These are phyloP conservation scores for Lerema accius DNA, from an alignment of 1,140 invertebrate species.

Conservation along the genomic window DNA sequence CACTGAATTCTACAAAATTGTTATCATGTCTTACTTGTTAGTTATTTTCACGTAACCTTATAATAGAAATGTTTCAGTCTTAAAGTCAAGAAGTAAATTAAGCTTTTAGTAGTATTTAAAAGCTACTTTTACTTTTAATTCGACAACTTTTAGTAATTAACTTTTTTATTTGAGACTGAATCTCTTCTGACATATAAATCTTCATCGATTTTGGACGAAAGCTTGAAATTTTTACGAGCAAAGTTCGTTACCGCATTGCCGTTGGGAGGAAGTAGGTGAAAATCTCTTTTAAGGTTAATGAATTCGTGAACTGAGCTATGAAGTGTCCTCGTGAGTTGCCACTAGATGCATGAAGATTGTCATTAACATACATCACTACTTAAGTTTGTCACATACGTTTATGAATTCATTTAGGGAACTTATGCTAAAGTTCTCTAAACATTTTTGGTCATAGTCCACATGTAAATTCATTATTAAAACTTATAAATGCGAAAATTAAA, in stretches of 20 bases:
- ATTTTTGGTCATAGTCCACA: too few relatives aligned
- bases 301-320: conserved; percentile 18
- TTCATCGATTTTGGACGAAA: conserved; percentile 8
- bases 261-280: conserved; percentile 30
- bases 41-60: too few relatives aligned
- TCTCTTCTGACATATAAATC: conserved; percentile 2
- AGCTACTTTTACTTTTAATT: neutral
- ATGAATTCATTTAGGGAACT: neutral
- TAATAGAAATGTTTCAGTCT: too few relatives aligned
- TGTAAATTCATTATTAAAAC: too few relatives aligned
- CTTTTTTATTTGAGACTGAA: neutral
- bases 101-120: neutral
- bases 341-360: conserved; percentile 26
- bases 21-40: too few relatives aligned
- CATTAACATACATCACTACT: conserved; percentile 20
- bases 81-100: neutral
- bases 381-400: neutral
- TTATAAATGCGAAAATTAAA: neutral
- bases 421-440: too few relatives aligned
- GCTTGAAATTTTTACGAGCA: conserved; percentile 9
- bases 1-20: too few relatives aligned
- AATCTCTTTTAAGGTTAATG: conserved; percentile 35
- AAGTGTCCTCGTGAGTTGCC: conserved; percentile 25
- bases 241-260: conserved; percentile 27
- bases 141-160: neutral